Conservation (phyloP, 2,113 vertebrate genomes). For the Coreoperca whiteheadi region DNA sequence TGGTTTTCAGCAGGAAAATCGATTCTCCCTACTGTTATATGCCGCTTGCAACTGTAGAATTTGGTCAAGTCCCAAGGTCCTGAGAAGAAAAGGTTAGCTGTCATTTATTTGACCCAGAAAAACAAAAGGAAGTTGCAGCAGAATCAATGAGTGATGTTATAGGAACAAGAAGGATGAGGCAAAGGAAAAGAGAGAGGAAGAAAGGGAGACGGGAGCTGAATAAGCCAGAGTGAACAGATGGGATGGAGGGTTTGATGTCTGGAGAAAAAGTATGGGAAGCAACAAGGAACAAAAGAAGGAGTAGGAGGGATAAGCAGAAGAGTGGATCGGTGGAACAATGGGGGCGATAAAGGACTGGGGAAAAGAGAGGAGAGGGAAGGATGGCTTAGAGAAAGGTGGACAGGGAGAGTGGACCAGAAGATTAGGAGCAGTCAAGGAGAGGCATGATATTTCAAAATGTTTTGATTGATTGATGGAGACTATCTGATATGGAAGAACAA, state of each 20-base stretch:
- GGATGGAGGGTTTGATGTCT: conserved; percentile 45
- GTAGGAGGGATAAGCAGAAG: neutral
- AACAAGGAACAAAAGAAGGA: conserved; percentile 42
- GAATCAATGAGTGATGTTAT: conserved; percentile 36
- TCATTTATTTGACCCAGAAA: conserved; percentile 30
- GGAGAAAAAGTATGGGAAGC: conserved; percentile 41
- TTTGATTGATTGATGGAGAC: conserved; percentile 5
- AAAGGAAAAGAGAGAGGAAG: neutral
- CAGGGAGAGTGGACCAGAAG: neutral
- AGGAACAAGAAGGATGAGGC: conserved; percentile 33
- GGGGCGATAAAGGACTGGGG: neutral
- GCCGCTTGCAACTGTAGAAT: neutral
- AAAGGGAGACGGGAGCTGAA: conserved; percentile 15
- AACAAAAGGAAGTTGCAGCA: conserved; percentile 10
- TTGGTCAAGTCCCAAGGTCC: neutral
- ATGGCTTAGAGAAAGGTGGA: neutral
- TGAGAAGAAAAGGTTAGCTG: conserved; percentile 26
- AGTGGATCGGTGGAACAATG: conserved; percentile 6
- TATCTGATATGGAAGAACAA: conserved; percentile 1
- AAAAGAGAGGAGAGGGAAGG: neutral
- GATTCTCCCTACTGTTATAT: conserved; percentile 9
- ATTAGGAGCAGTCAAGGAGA: conserved; percentile 18
- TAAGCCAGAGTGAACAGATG: conserved; percentile 58
- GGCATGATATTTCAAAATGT: neutral
- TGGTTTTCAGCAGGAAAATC: conserved; percentile 3